Percentiles rank a stretch among this genome's conserved stretches.
These are phyloP conservation scores for Hemibagrus wyckioides DNA, from an alignment of 2,113 vertebrate genomes.

Conservation along the genomic window DNA sequence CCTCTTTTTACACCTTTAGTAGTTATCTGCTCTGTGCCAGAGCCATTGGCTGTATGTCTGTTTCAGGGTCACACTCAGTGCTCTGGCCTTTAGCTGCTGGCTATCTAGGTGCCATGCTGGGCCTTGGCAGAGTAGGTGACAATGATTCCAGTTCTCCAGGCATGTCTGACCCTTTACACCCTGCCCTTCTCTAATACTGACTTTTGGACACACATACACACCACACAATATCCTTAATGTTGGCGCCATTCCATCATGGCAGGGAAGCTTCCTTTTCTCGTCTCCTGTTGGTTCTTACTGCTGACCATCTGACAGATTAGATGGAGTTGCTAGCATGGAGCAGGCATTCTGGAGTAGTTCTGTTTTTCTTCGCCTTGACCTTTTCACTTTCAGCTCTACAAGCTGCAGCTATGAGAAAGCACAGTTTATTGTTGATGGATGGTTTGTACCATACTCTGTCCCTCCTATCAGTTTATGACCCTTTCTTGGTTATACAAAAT, in stretches of 20 bases:
- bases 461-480: neutral
- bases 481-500: neutral
- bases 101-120: conserved; percentile 25
- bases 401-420: neutral
- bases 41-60: conserved; percentile 17
- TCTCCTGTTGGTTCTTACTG: conserved; percentile 12
- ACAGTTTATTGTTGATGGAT: conserved; percentile 18
- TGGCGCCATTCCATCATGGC: neutral
- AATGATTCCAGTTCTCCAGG: conserved; percentile 32
- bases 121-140: conserved; percentile 43
- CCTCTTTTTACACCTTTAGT: conserved; percentile 5
- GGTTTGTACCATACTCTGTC: neutral
- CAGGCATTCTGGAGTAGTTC: conserved; percentile 20
- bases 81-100: conserved; percentile 35
- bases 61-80: conserved; percentile 31
- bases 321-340: conserved; percentile 25
- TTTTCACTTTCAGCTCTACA: conserved; percentile 34
- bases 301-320: conserved; percentile 18
- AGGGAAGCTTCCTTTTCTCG: neutral
- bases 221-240: conserved; percentile 13
- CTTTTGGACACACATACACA: conserved; percentile 14
- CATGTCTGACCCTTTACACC: conserved; percentile 9
- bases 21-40: conserved; percentile 31
- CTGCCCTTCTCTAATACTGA: conserved; percentile 1
- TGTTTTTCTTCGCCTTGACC: conserved; percentile 22